Percentiles rank a stretch among this genome's conserved stretches.
Conservation (phyloP, 2,888 invertebrate species). For the Entomobrya proxima region DNA sequence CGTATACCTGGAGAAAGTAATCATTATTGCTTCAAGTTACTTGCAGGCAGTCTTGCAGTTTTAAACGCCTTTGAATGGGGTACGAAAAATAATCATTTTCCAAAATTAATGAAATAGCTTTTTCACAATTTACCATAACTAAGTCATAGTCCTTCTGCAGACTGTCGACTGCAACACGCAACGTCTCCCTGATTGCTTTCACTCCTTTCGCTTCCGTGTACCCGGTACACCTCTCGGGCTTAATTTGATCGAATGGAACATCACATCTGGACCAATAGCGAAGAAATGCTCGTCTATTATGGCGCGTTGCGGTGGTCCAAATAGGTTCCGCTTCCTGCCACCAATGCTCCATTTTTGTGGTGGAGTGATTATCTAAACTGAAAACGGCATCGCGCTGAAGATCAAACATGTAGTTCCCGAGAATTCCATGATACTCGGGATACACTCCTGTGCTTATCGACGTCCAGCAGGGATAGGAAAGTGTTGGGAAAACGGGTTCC, state of each 20-base stretch:
- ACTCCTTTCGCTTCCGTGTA: slow-evolving; percentile 70
- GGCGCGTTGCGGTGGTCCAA: slow-evolving; percentile 76
- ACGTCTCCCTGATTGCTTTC: slow-evolving; percentile 72
- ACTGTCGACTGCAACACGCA: slow-evolving; percentile 74
- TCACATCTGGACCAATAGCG: slow-evolving; percentile 76
- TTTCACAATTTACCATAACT: slow-evolving; percentile 74
- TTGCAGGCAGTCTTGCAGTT: no score
- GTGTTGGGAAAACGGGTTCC: slow-evolving; percentile 76
- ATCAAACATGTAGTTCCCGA: slow-evolving; percentile 78
- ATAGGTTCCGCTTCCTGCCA: slow-evolving; percentile 76
- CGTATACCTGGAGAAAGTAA: slow-evolving; percentile 75
- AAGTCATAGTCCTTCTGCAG: slow-evolving; percentile 75
- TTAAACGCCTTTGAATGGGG: no score
- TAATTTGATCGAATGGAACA: slow-evolving; percentile 75
- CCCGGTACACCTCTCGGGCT: slow-evolving; percentile 73
- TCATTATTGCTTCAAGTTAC: neutral
- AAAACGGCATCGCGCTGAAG: slow-evolving; percentile 74
- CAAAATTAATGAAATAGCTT: no score
- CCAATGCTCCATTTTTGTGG: slow-evolving; percentile 74
- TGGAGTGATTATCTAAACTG: slow-evolving; percentile 69
- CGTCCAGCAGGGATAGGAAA: slow-evolving; percentile 76
- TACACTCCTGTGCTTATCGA: slow-evolving; percentile 76
- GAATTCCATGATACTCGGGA: slow-evolving; percentile 77
- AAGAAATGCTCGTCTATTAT: slow-evolving; percentile 74
- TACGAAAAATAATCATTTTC: no score